These are phyloP conservation scores for Platycheirus rosarum DNA, from an alignment of 2,888 invertebrate genomes.

Conservation along the genomic window DNA sequence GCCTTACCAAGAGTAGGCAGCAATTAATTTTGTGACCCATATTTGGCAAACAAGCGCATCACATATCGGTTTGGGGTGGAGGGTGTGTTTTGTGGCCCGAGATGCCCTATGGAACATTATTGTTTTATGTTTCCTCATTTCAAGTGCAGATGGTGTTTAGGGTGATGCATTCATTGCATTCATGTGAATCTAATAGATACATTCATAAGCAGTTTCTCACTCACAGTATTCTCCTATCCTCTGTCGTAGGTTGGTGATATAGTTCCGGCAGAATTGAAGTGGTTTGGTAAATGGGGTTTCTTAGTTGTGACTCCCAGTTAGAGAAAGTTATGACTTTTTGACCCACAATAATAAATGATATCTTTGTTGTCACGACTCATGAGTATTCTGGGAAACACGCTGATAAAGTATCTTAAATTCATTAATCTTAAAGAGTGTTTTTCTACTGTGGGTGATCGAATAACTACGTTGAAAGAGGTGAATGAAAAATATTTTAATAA, in stretches of 20 bases:
- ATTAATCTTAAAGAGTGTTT: too few relatives aligned
- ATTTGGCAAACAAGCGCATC: conserved; percentile 15
- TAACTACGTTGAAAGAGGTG: too few relatives aligned
- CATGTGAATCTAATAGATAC: conserved; percentile 37
- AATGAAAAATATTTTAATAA: too few relatives aligned
- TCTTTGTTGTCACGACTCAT: too few relatives aligned
- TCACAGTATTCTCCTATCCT: conserved; percentile 27
- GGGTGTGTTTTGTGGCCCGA: conserved; percentile 37
- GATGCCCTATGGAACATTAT: conserved; percentile 6
- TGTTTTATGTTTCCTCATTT: conserved; percentile 38
- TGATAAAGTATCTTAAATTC: too few relatives aligned
- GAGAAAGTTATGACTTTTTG: conserved; percentile 36
- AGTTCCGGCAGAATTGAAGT: conserved; percentile 64
- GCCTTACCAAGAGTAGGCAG: conserved; percentile 10
- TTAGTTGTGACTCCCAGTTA: not conserved
- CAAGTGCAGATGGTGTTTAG: conserved; percentile 45
- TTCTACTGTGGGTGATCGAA: too few relatives aligned
- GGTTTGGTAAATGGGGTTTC: conserved; percentile 34
- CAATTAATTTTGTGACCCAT: conserved; percentile 20
- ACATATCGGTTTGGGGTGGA: not conserved
- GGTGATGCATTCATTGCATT: conserved; percentile 26
- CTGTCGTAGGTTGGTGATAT: too few relatives aligned
- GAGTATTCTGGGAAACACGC: too few relatives aligned
- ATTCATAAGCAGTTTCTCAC: conserved; percentile 42
- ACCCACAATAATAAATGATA: conserved; percentile 42